Percentiles rank a stretch among this genome's conserved stretches.
These are phyloP conservation scores for Apodemus speciosus DNA, from an alignment of 2,113 vertebrate species.

Conservation along the genomic window DNA sequence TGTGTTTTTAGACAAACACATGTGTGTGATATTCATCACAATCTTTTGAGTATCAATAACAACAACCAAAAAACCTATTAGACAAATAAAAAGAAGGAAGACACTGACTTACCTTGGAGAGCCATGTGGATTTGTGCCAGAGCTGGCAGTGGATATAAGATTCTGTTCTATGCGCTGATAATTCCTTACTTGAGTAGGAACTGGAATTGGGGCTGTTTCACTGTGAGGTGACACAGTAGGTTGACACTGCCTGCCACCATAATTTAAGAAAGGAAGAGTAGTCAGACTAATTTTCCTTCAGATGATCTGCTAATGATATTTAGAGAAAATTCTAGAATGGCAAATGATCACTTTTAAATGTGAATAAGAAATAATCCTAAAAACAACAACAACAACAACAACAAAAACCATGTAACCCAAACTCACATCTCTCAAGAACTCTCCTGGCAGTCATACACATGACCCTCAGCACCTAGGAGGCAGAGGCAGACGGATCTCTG, in stretches of 20 bases:
- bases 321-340: constrained; percentile 49
- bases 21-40: neutral
- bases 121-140: constrained; percentile 87
- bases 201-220: constrained; percentile 94
- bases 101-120: constrained; percentile 91
- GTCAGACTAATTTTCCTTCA: constrained; percentile 34
- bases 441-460: neutral
- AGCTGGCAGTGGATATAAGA: constrained; percentile 91
- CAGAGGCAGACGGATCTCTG: neutral
- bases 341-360: neutral
- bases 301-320: constrained; percentile 38
- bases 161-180: constrained; percentile 99
- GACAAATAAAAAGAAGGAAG: neutral
- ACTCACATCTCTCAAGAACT: neutral
- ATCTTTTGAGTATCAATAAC: neutral
- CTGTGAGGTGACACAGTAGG: constrained; percentile 91
- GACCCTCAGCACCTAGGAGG: neutral
- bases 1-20: neutral
- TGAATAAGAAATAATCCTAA: neutral
- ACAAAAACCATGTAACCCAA: neutral
- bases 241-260: constrained; percentile 88
- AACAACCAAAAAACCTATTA: neutral
- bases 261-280: constrained; percentile 67
- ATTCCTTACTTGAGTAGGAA: constrained; percentile 96
- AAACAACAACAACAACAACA: neutral